A percentile compares a stretch with the other conserved stretches of the same genome.
These are phyloP conservation scores for Tympanoctomys barrerae DNA, from an alignment of 2,797 vertebrate species.

Conservation along the genomic window DNA sequence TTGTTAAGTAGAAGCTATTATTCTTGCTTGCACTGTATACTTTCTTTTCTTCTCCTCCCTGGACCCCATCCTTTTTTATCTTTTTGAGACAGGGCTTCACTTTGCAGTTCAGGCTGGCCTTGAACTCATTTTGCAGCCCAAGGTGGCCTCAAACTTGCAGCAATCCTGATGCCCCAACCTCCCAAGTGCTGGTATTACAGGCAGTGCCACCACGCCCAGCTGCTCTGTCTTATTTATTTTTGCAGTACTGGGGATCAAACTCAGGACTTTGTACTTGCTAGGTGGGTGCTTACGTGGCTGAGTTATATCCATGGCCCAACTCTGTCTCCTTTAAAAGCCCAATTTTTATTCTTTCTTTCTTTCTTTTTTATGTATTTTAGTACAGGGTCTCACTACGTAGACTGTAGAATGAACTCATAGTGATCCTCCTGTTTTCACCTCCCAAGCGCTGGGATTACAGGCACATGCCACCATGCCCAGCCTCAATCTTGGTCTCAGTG, in stretches of 20 bases:
- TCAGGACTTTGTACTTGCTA: no score
- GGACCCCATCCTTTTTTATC: accelerated
- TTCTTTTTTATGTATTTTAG: no score
- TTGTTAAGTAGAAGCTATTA: not conserved
- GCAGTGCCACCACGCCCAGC: not conserved
- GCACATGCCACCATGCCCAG: no score
- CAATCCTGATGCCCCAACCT: not conserved
- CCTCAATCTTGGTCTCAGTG: no score
- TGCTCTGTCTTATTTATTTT: not conserved
- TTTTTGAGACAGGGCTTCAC: not conserved
- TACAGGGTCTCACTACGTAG: no score
- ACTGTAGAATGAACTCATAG: no score
- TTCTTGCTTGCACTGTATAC: not conserved
- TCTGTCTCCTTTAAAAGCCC: no score
- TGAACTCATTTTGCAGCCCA: not conserved
- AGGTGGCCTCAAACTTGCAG: not conserved
- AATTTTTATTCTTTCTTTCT: not conserved
- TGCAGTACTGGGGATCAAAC: no score
- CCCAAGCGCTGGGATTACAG: no score
- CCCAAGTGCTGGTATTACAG: not conserved
- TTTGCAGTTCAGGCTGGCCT: not conserved
- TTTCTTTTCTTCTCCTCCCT: not conserved
- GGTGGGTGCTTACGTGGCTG: no score
- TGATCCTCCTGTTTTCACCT: no score
- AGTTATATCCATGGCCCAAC: no score